Conservation (phyloP, 2,888 invertebrate genomes). For the Drosophila cognata region DNA sequence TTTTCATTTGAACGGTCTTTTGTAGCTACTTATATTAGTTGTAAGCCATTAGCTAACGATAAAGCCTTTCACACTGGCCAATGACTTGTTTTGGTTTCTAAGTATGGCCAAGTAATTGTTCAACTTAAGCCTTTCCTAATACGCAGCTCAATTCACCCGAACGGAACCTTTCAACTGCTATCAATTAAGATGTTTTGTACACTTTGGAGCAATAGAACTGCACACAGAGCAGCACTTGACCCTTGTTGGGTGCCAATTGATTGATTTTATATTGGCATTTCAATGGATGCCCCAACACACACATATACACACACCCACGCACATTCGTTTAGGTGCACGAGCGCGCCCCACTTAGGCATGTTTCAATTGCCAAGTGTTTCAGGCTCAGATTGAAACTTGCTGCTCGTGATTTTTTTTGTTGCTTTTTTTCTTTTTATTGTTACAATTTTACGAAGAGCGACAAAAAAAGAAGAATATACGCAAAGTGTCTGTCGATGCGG, state of each 20-base stretch:
- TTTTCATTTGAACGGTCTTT: neutral
- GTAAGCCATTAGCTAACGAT: neutral
- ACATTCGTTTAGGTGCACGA: slow-evolving; percentile 11
- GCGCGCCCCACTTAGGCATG: slow-evolving; percentile 54
- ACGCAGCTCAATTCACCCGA: slow-evolving; percentile 36
- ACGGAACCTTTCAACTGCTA: slow-evolving; percentile 50
- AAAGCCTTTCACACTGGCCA: neutral
- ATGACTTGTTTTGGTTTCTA: neutral
- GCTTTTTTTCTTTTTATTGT: slow-evolving; percentile 44
- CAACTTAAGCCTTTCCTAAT: slow-evolving; percentile 32
- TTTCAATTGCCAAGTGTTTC: slow-evolving; percentile 81
- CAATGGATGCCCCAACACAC: slow-evolving; percentile 61
- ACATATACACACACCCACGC: slow-evolving; percentile 6
- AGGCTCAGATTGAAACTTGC: slow-evolving; percentile 28
- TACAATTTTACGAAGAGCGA: slow-evolving; percentile 44
- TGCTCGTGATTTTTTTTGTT: slow-evolving; percentile 23
- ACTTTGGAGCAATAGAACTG: slow-evolving; percentile 49
- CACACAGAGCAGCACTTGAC: slow-evolving; percentile 81
- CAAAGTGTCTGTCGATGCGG: slow-evolving; percentile 77
- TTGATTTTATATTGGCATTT: slow-evolving; percentile 83
- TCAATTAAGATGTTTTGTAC: slow-evolving; percentile 60
- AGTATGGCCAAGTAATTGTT: slow-evolving; percentile 3
- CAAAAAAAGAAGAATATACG: slow-evolving; percentile 49
- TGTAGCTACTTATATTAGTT: neutral
- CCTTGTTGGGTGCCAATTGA: slow-evolving; percentile 81